Evolutionary conservation across 2,888 invertebrate genomes (phyloP), one percentile per base, ranked within the genome.

Genomic region (Heliconius hortense): DNA sequence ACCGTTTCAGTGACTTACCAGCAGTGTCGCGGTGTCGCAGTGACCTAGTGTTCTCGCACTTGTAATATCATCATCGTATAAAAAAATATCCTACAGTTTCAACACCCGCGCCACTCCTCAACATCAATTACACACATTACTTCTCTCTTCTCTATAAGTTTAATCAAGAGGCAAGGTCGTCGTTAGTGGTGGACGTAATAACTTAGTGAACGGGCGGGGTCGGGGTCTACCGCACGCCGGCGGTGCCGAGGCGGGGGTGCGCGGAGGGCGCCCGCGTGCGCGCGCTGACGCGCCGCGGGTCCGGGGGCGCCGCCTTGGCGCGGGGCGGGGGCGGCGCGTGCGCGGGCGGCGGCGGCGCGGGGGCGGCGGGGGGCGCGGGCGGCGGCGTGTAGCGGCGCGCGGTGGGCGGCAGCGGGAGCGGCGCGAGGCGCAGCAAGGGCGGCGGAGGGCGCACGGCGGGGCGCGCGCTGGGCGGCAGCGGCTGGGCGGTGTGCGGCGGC

Each of bases 381-480:
- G 78, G 97, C 63, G 95, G 95, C 79, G 95, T 95, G 90, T 97
- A 97, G 83, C 96, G 95, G 82, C 96, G 93, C 0, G 97, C 97
- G 75, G 97, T 97, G 84, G 96, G 88, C 72, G 96, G 95, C 62
- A 97, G 96, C 94, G 97, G 68, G 31, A 11, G 75, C 71, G 77
- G 93, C 0, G 95, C 84, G 97, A 96, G 80, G 97, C 92, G 83
- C 96, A 21, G 95, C 80, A 97, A 94, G 83, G 96, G 95, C 80
- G 97, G 90, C 78, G 97, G 95, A 91, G 97, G 64, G 97, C 64
- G 92, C 89, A 77, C 94, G 92, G 75, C 89, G 90, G 96, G 92
- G 31, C 96, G 96, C 77, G 96, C 24, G 96, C 94, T 97, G 95
- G 83, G 88, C 93, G 24, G 62, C 48, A 92, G 85, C 18, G 88